phyloP scores from a whole-genome alignment of 1,140 invertebrate species.

The Leptinotarsa texana region DNA sequence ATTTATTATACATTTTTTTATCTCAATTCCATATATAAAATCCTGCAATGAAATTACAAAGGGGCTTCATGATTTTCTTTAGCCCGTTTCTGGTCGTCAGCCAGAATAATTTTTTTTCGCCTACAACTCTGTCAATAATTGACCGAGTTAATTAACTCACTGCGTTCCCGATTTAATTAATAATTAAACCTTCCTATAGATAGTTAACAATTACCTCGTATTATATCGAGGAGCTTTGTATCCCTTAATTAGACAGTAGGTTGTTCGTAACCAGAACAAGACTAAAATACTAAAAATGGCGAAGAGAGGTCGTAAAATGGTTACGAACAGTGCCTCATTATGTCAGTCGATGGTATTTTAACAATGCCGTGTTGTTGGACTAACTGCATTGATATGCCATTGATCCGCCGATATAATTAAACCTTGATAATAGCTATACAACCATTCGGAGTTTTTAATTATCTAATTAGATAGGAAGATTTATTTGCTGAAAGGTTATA shows the following conservation, averaged over 20 bases:
- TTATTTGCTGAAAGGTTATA: conserved; percentile 3
- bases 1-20: no score
- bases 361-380: conserved; percentile 42
- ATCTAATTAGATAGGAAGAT: conserved; percentile 30
- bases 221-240: conserved; percentile 42
- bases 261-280: conserved; percentile 42
- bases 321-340: conserved; percentile 48
- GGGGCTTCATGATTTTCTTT: no score
- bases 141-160: conserved; percentile 28
- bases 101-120: neutral
- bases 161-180: conserved; percentile 40
- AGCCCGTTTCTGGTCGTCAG: neutral
- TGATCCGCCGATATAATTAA: conserved; percentile 39
- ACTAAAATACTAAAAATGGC: conserved; percentile 49
- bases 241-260: conserved; percentile 47
- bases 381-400: conserved; percentile 41
- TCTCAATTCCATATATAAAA: no score
- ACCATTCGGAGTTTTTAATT: conserved; percentile 26
- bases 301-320: conserved; percentile 46
- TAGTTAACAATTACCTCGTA: conserved; percentile 47
- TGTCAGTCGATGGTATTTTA: conserved; percentile 46
- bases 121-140: conserved; percentile 19
- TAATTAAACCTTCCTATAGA: conserved; percentile 46
- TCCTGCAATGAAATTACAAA: no score
- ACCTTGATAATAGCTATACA: conserved; percentile 24